A percentile compares a stretch with the other conserved stretches of the same genome.
Conservation (phyloP, 1,140 invertebrate species). For the Ruditapes philippinarum region DNA sequence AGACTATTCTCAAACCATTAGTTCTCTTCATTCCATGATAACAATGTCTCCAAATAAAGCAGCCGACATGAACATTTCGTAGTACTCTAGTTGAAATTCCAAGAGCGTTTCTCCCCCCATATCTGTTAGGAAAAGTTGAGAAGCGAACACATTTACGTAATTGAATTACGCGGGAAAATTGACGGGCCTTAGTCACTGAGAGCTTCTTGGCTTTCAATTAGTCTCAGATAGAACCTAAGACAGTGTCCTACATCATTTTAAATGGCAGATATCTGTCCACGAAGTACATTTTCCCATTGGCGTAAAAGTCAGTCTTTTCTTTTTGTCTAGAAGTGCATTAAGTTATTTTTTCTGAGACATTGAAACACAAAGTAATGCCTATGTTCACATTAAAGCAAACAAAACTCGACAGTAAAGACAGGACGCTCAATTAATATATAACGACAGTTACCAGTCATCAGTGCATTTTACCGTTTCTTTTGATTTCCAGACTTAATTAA, state of each 20-base stretch:
- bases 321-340: no score
- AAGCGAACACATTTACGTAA: constrained; percentile 69
- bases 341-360: no score
- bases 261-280: constrained; percentile 25
- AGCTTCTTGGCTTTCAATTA: constrained; percentile 53
- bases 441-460: no score
- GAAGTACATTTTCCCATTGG: not conserved
- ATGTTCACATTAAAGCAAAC: no score
- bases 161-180: constrained; percentile 77
- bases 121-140: constrained; percentile 26
- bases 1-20: constrained; percentile 52
- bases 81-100: constrained; percentile 41
- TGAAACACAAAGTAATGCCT: no score
- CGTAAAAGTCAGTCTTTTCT: not conserved
- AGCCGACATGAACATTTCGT: not conserved
- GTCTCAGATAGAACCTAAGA: constrained; percentile 29
- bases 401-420: no score
- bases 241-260: constrained; percentile 11
- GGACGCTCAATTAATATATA: no score
- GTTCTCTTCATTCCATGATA: constrained; percentile 37
- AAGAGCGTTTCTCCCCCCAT: constrained; percentile 41
- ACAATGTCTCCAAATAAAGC: constrained; percentile 57
- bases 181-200: constrained; percentile 73
- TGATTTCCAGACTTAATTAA: no score
- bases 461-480: no score